Evolutionary conservation across 2,797 vertebrate genomes (phyloP).

Genomic region (Carduelis carduelis): DNA sequence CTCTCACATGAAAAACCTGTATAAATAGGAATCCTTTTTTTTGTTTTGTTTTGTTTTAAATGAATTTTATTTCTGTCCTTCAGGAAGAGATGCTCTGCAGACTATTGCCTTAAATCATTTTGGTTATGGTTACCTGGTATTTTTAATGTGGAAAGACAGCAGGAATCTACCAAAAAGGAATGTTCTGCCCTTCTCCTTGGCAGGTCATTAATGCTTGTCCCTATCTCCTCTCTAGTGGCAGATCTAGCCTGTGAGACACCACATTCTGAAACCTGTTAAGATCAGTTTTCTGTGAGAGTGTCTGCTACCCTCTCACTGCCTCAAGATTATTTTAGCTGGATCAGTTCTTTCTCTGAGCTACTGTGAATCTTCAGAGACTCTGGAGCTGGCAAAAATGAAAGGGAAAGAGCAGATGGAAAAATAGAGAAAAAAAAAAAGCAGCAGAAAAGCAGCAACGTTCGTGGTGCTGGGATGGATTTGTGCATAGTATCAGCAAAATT

Average conservation of each 20-base stretch:
- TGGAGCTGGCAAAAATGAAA: background rate
- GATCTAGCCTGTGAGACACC: background rate
- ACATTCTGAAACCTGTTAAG: background rate
- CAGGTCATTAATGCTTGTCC: background rate
- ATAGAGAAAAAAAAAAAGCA: background rate
- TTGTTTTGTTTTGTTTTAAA: background rate
- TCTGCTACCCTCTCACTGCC: background rate
- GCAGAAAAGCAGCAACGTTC: fast-evolving
- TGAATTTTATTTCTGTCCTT: background rate
- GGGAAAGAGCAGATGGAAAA: background rate
- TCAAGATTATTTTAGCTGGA: background rate
- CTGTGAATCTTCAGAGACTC: background rate
- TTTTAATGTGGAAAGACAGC: background rate
- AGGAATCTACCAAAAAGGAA: background rate
- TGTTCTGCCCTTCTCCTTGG: background rate
- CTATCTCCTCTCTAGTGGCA: background rate
- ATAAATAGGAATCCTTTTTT: fast-evolving
- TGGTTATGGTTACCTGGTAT: background rate
- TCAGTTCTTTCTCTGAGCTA: background rate
- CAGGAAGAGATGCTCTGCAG: background rate
- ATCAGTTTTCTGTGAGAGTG: background rate
- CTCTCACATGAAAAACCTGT: background rate
- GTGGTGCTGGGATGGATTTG: background rate
- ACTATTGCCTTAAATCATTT: background rate
- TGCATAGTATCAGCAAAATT: background rate